Percentiles rank a stretch among this genome's conserved stretches.
phyloP scores from a whole-genome alignment of 2,888 invertebrate species.

The Tholera decimalis region DNA sequence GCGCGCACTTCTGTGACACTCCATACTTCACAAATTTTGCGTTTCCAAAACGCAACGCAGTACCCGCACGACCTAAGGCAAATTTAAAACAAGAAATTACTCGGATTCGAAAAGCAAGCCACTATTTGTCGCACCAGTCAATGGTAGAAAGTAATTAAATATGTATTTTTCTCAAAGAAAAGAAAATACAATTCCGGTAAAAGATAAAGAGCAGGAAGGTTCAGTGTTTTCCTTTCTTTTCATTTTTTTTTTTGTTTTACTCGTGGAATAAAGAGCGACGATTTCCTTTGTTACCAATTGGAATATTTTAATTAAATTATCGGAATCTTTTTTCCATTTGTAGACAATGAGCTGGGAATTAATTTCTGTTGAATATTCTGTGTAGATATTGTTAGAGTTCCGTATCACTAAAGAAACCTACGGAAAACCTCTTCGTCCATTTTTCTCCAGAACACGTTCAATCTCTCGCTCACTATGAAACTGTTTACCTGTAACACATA shows the following conservation, averaged over 20 bases:
- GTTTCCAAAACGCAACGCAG: too few relatives aligned
- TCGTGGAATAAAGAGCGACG: constrained; percentile 30
- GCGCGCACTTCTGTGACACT: too few relatives aligned
- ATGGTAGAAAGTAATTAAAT: constrained; percentile 16
- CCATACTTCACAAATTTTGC: too few relatives aligned
- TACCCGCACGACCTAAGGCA: too few relatives aligned
- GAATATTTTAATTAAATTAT: constrained; percentile 55
- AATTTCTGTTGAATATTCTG: constrained; percentile 4
- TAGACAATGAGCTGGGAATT: constrained; percentile 22
- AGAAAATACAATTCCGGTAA: constrained; percentile 17
- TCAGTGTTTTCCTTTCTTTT: constrained; percentile 16
- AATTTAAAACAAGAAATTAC: not conserved
- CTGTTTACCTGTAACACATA: too few relatives aligned
- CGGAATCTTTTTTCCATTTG: constrained; percentile 28
- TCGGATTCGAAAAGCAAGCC: not conserved
- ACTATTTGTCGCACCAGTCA: constrained; percentile 6
- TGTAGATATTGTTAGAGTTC: not conserved
- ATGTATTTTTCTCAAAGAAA: constrained; percentile 22
- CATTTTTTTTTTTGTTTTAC: constrained; percentile 27
- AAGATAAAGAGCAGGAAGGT: constrained; percentile 37
- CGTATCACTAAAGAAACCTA: too few relatives aligned
- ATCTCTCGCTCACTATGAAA: too few relatives aligned
- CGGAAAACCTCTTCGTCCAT: too few relatives aligned
- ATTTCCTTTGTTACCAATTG: constrained; percentile 42
- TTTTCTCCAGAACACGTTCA: too few relatives aligned